These are phyloP conservation scores for Glaucidium brasilianum DNA, from an alignment of 2,113 vertebrate species.

Conservation along the genomic window DNA sequence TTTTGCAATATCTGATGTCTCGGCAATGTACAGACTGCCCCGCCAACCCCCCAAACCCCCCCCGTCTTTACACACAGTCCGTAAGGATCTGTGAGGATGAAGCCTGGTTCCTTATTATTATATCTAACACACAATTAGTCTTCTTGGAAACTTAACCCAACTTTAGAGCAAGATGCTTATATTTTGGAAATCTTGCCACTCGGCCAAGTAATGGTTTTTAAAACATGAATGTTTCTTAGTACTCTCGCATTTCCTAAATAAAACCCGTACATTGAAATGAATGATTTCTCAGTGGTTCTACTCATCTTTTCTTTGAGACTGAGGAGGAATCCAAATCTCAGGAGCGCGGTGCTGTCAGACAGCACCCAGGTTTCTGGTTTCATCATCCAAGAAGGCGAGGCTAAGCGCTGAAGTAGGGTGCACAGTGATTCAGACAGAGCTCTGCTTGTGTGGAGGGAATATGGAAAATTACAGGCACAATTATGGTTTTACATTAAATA, in stretches of 20 bases:
- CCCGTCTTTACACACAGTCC: fast-evolving
- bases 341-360: not conserved
- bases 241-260: not conserved
- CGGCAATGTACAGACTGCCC: not conserved
- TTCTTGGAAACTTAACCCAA: not conserved
- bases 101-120: not conserved
- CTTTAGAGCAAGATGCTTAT: not conserved
- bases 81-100: not conserved
- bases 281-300: not conserved
- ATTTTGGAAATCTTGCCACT: not conserved
- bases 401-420: not conserved
- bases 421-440: not conserved
- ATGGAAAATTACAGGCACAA: constrained; percentile 11
- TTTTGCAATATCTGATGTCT: not conserved
- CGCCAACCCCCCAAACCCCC: no score
- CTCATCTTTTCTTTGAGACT: not conserved
- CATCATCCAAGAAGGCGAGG: not conserved
- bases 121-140: not conserved
- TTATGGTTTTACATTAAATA: constrained; percentile 43
- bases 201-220: not conserved
- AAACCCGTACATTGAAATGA: not conserved
- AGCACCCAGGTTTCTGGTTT: not conserved
- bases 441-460: not conserved
- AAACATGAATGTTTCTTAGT: not conserved
- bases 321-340: not conserved